A percentile compares a stretch with the other conserved stretches of the same genome.
phyloP scores from a whole-genome alignment of 2,113 vertebrate genomes.

The Oreotrochilus melanogaster region DNA sequence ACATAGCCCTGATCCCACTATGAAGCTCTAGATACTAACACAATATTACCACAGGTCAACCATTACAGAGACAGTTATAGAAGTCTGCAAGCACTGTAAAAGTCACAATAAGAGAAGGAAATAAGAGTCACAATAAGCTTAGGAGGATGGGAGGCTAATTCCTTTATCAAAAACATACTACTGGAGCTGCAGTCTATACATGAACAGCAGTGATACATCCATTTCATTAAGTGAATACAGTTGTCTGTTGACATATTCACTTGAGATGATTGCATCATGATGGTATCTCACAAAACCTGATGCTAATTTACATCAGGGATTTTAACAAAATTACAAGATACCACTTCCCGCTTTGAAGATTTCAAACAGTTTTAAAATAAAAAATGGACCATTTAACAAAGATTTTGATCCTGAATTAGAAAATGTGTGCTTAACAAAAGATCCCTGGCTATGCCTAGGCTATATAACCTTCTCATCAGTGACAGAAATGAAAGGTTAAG shows the following conservation, averaged over 20 bases:
- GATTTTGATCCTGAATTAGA: not conserved
- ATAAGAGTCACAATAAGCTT: not conserved
- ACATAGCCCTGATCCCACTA: not conserved
- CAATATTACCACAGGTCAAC: not conserved
- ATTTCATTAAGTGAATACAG: constrained; percentile 5
- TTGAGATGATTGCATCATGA: not conserved
- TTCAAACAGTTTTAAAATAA: not conserved
- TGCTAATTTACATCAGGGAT: not conserved
- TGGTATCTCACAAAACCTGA: not conserved
- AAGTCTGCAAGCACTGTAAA: not conserved
- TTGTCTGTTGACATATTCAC: not conserved
- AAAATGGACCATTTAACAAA: not conserved
- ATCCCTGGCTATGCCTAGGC: not conserved
- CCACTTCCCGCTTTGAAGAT: not conserved
- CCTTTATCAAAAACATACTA: not conserved
- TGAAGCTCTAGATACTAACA: not conserved
- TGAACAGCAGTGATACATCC: not conserved
- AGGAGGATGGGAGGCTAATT: not conserved
- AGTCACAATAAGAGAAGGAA: not conserved
- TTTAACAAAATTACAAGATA: not conserved
- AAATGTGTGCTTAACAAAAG: not conserved
- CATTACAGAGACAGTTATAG: not conserved
- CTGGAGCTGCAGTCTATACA: not conserved
- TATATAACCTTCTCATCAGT: not conserved
- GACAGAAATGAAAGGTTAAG: not conserved